phyloP scores from a whole-genome alignment of 1,140 invertebrate species.

The Nebria ingens region DNA sequence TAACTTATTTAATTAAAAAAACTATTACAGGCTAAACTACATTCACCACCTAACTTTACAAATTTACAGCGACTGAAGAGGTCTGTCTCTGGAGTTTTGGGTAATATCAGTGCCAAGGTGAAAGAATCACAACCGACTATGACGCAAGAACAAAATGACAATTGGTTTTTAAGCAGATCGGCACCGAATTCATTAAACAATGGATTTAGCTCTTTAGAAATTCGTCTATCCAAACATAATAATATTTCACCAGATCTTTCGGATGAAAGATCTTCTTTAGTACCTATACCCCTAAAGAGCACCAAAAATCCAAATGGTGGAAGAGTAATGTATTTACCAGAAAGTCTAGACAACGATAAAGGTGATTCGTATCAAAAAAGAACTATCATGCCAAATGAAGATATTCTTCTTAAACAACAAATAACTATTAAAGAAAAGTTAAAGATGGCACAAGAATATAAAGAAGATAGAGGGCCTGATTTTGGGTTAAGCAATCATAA shows the following conservation, averaged over 20 bases:
- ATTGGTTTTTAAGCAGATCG: slow-evolving; percentile 67
- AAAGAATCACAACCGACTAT: slow-evolving; percentile 28
- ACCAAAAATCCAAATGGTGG: slow-evolving; percentile 37
- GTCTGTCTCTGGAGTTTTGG: slow-evolving; percentile 56
- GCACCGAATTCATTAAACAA: slow-evolving; percentile 67
- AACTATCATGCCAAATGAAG: no score
- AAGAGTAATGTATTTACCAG: slow-evolving; percentile 71
- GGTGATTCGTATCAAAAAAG: not conserved
- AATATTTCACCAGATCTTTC: not conserved
- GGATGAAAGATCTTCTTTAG: slow-evolving; percentile 24
- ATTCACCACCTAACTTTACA: slow-evolving; percentile 45
- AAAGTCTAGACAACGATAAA: slow-evolving; percentile 35
- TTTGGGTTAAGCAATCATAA: slow-evolving; percentile 10
- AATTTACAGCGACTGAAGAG: slow-evolving; percentile 55
- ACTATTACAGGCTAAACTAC: not conserved
- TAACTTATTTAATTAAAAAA: not conserved
- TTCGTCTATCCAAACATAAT: slow-evolving; percentile 11
- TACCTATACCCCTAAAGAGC: slow-evolving; percentile 22
- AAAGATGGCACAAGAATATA: not conserved
- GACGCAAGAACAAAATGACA: slow-evolving; percentile 38
- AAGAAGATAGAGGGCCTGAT: no score
- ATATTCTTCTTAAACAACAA: not conserved
- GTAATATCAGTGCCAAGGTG: slow-evolving; percentile 24
- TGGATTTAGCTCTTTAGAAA: slow-evolving; percentile 32
- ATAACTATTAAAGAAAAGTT: not conserved